A percentile compares a stretch with the other conserved stretches of the same genome.
These are phyloP conservation scores for Coboldia fuscipes DNA, from an alignment of 1,140 invertebrate genomes.

Conservation along the genomic window DNA sequence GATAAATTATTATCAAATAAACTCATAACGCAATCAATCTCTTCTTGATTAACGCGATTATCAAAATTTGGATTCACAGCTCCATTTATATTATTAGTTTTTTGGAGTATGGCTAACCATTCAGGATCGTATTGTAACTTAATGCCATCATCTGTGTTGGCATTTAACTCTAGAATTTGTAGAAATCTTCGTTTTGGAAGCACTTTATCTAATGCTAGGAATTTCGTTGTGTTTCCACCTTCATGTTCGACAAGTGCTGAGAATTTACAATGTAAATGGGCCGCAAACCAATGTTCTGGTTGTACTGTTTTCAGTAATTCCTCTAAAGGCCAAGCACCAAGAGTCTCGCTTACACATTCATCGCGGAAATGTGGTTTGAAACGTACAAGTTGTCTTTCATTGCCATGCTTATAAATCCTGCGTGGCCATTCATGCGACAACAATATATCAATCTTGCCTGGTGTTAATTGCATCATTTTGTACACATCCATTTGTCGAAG, in stretches of 20 bases:
- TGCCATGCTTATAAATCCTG: slow-evolving; percentile 70
- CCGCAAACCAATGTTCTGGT: slow-evolving; percentile 90
- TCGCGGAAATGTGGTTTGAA: slow-evolving; percentile 67
- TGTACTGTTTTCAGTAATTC: slow-evolving; percentile 57
- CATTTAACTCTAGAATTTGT: slow-evolving; percentile 37
- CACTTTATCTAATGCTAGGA: slow-evolving; percentile 92
- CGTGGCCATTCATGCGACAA: slow-evolving; percentile 95
- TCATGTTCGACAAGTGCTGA: slow-evolving; percentile 61
- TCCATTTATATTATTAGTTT: slow-evolving; percentile 69
- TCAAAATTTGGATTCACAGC: slow-evolving; percentile 61
- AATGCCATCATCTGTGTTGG: slow-evolving; percentile 21
- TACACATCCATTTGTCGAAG: slow-evolving; percentile 77
- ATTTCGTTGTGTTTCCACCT: slow-evolving; percentile 46
- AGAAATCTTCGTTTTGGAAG: slow-evolving; percentile 71
- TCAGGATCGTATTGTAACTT: slow-evolving; percentile 72
- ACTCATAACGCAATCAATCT: slow-evolving; percentile 38
- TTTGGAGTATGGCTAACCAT: slow-evolving; percentile 73
- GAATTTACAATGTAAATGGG: slow-evolving; percentile 94
- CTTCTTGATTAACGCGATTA: slow-evolving; percentile 46
- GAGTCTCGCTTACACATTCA: slow-evolving; percentile 55
- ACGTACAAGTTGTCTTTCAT: slow-evolving; percentile 49
- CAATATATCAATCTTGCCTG: slow-evolving; percentile 69
- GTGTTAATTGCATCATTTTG: slow-evolving; percentile 38
- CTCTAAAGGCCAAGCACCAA: slow-evolving; percentile 70
- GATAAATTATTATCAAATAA: slow-evolving; percentile 42